These are phyloP conservation scores for Metopolophium dirhodum DNA, from an alignment of 1,140 invertebrate genomes.

Conservation along the genomic window DNA sequence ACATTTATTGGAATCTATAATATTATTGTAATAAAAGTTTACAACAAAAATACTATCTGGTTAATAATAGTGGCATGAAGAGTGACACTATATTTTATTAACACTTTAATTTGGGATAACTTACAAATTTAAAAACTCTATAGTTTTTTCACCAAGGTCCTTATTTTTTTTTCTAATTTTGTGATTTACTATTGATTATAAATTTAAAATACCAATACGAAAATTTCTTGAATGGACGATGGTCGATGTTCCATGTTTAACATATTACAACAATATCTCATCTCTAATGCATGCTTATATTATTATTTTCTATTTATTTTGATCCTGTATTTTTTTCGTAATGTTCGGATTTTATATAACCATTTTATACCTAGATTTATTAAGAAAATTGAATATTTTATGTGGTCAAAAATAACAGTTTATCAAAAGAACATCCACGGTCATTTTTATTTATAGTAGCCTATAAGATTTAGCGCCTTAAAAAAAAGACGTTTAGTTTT, in stretches of 20 bases:
- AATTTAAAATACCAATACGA: neutral
- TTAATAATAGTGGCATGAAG: neutral
- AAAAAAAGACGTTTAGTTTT: neutral
- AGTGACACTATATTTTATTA: neutral
- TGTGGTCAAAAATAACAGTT: neutral
- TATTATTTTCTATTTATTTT: neutral
- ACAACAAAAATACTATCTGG: neutral
- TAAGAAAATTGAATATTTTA: constrained; percentile 19
- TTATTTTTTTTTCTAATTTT: neutral
- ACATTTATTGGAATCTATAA: too few relatives aligned
- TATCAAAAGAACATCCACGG: neutral
- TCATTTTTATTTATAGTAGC: neutral
- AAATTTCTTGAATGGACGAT: neutral
- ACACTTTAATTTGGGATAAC: neutral
- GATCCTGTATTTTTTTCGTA: neutral
- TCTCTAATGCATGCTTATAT: neutral
- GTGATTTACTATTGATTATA: neutral
- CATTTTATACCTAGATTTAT: constrained; percentile 4
- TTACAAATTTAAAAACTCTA: neutral
- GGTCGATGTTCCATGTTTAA: neutral
- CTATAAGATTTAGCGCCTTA: neutral
- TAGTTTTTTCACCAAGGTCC: neutral
- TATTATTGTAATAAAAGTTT: neutral
- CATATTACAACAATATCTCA: constrained; percentile 12
- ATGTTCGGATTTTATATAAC: neutral